Conservation (phyloP, 2,888 invertebrate genomes). For the Xylocampa areola region DNA sequence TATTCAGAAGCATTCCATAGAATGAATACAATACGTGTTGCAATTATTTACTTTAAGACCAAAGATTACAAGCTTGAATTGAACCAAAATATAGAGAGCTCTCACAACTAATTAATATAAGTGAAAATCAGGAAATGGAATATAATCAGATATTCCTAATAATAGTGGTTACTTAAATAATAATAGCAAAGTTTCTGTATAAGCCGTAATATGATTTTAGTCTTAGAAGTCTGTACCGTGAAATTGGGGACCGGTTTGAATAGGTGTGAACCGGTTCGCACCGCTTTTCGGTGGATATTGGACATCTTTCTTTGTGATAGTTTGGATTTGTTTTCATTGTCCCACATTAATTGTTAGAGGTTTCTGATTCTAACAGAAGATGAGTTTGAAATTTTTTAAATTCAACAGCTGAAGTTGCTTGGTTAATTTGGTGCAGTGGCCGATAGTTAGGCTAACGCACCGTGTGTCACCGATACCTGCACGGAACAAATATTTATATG, state of each 20-base stretch:
- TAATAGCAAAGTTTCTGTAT: constrained; percentile 36
- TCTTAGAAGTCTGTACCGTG: constrained; percentile 28
- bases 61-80: not conserved
- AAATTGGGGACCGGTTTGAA: constrained; percentile 28
- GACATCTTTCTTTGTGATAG: constrained; percentile 1
- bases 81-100: not conserved
- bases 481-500: too few relatives aligned
- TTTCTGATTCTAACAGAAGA: not conserved
- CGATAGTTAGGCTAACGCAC: too few relatives aligned
- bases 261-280: constrained; percentile 12
- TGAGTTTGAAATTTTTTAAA: too few relatives aligned
- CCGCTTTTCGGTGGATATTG: constrained; percentile 18
- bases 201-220: constrained; percentile 38
- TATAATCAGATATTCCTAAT: constrained; percentile 26
- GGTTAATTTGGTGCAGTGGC: too few relatives aligned
- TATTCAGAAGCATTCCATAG: too few relatives aligned
- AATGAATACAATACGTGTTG: too few relatives aligned
- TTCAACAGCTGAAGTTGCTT: too few relatives aligned
- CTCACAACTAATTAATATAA: constrained; percentile 8
- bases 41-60: too few relatives aligned
- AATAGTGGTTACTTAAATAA: constrained; percentile 31
- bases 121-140: constrained; percentile 6
- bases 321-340: constrained; percentile 1
- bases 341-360: not conserved
- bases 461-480: too few relatives aligned